phyloP scores from a whole-genome alignment of 2,113 vertebrate species.

The Hemicordylus capensis region DNA sequence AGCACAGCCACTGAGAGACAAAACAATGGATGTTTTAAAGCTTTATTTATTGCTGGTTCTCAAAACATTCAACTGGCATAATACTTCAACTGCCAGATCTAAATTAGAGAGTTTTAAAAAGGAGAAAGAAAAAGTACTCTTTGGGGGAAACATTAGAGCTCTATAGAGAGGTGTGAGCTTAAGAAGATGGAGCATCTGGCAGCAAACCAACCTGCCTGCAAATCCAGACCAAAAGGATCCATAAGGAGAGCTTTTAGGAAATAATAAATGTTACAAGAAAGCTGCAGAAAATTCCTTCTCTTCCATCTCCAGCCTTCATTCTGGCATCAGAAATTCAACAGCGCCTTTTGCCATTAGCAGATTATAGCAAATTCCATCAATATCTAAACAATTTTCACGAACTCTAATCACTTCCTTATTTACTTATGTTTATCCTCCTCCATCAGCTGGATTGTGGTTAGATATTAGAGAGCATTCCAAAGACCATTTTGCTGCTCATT shows the following conservation, averaged over 20 bases:
- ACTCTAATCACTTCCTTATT: slow-evolving; percentile 58
- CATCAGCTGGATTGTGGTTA: slow-evolving; percentile 33
- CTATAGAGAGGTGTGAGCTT: slow-evolving; percentile 68
- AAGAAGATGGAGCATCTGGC: slow-evolving; percentile 78
- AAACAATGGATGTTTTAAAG: slow-evolving; percentile 73
- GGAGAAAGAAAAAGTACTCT: slow-evolving; percentile 58
- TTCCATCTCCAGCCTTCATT: slow-evolving; percentile 45
- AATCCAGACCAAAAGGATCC: slow-evolving; percentile 70
- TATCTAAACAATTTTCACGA: slow-evolving; percentile 58
- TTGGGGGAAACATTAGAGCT: slow-evolving; percentile 71
- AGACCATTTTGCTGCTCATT: slow-evolving; percentile 34
- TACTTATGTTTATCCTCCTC: slow-evolving; percentile 50
- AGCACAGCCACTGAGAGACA: slow-evolving; percentile 67
- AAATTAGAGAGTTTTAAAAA: slow-evolving; percentile 67
- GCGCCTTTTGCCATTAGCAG: slow-evolving; percentile 51
- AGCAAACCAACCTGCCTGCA: slow-evolving; percentile 66
- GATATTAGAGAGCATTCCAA: slow-evolving; percentile 56
- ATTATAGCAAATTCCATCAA: slow-evolving; percentile 58
- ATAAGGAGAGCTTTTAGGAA: slow-evolving; percentile 69
- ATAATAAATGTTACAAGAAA: slow-evolving; percentile 55
- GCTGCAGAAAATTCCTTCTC: slow-evolving; percentile 46
- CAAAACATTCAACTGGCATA: slow-evolving; percentile 73
- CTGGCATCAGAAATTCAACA: slow-evolving; percentile 61
- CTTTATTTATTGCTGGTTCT: slow-evolving; percentile 74
- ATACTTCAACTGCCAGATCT: slow-evolving; percentile 71